phyloP scores from a whole-genome alignment of 2,888 invertebrate species.

The Saturnia pavonia region DNA sequence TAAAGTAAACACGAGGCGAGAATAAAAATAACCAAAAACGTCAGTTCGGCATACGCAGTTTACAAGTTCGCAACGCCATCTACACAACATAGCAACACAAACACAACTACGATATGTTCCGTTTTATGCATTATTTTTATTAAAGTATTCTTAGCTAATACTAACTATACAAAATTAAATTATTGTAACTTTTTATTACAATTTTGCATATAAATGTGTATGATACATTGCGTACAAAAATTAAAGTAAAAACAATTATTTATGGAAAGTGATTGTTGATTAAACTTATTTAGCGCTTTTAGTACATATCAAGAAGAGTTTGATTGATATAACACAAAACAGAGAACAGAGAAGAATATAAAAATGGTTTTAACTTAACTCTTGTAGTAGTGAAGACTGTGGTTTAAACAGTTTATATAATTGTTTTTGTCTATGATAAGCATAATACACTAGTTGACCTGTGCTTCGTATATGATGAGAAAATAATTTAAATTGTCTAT shows the following conservation, averaged over 20 bases:
- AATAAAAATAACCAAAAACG: slow-evolving; percentile 83
- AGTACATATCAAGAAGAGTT: no score
- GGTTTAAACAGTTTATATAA: not conserved
- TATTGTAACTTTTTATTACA: not conserved
- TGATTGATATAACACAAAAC: no score
- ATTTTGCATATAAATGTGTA: not conserved
- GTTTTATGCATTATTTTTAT: slow-evolving; percentile 39
- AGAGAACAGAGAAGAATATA: no score
- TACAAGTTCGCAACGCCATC: slow-evolving; percentile 78
- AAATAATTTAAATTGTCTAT: not conserved
- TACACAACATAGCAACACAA: slow-evolving; percentile 69
- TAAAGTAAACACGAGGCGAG: slow-evolving; percentile 83
- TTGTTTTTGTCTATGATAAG: not conserved
- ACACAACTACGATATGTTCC: slow-evolving; percentile 48
- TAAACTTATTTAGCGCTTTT: not conserved
- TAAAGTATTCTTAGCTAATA: not conserved
- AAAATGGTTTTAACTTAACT: no score
- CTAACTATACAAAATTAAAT: not conserved
- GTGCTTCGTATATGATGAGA: not conserved
- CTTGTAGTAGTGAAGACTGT: no score
- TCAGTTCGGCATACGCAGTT: slow-evolving; percentile 80
- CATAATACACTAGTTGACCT: not conserved
- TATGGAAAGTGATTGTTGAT: not conserved
- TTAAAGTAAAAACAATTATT: not conserved
- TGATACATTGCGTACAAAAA: not conserved